Evolutionary conservation across 2,113 vertebrate species (phyloP).

Genomic region (Egretta garzetta): DNA sequence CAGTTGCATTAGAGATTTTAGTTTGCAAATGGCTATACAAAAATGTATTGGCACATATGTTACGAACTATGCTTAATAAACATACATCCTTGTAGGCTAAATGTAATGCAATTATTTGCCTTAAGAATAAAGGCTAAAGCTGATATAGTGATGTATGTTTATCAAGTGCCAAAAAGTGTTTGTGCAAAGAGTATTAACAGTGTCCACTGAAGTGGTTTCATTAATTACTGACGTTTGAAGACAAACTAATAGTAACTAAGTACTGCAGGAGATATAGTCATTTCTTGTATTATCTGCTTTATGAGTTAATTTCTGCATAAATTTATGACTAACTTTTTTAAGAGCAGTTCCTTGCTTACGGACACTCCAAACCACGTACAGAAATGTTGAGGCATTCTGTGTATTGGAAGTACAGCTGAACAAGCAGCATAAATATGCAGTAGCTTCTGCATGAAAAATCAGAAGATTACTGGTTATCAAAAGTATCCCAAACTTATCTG

Average conservation of each 20-base stretch:
- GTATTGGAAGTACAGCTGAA: background rate
- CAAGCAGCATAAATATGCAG: background rate
- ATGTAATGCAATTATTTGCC: background rate
- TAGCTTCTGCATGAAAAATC: background rate
- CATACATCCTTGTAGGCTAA: accelerated
- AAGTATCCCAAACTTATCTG: background rate
- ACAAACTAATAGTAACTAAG: background rate
- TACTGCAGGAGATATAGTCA: background rate
- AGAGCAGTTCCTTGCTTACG: background rate
- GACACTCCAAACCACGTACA: background rate
- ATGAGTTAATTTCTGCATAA: background rate
- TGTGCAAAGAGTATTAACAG: background rate
- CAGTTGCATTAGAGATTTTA: background rate
- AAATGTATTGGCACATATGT: background rate
- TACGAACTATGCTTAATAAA: background rate
- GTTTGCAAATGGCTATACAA: background rate
- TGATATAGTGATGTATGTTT: background rate
- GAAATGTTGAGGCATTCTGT: background rate
- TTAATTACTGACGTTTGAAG: background rate
- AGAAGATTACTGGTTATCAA: background rate
- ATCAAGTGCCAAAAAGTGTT: background rate
- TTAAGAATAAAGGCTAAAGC: background rate
- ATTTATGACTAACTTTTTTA: background rate
- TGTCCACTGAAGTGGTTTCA: background rate
- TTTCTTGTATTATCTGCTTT: background rate